These are phyloP conservation scores for Sipha flava DNA, from an alignment of 1,140 invertebrate species.

Conservation along the genomic window DNA sequence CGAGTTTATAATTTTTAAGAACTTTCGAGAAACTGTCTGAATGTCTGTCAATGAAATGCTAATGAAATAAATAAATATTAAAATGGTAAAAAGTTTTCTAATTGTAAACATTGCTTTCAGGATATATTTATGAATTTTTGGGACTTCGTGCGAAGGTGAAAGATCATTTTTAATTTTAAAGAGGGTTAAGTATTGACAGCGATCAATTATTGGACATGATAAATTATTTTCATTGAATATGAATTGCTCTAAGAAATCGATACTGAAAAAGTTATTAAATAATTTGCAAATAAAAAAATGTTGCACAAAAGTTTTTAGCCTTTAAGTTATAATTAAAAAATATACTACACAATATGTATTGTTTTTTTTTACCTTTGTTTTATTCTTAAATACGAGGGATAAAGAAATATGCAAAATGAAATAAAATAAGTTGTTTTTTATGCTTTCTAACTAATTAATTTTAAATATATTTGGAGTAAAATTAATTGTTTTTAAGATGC, in stretches of 20 bases:
- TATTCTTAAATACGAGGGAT: no score
- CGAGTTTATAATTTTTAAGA: background rate
- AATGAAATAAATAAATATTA: no score
- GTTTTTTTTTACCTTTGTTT: no score
- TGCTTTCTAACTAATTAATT: background rate
- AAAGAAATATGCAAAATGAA: no score
- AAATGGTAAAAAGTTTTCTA: background rate
- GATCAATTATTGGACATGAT: background rate
- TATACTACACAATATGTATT: no score
- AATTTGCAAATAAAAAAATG: constrained; percentile 1
- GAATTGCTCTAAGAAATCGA: no score
- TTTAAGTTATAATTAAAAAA: background rate
- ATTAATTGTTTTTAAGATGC: background rate
- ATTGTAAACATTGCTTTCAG: background rate
- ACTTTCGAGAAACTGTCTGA: background rate
- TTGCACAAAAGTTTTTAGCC: background rate
- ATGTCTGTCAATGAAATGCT: background rate
- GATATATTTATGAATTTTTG: background rate
- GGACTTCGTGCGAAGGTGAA: constrained; percentile 24
- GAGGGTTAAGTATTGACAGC: constrained; percentile 12
- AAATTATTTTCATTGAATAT: background rate
- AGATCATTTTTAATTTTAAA: no score
- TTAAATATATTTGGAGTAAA: background rate
- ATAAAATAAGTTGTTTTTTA: background rate
- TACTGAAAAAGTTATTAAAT: background rate